Evolutionary conservation across 2,113 vertebrate species (phyloP).

Genomic region (Xiphophorus hellerii): DNA sequence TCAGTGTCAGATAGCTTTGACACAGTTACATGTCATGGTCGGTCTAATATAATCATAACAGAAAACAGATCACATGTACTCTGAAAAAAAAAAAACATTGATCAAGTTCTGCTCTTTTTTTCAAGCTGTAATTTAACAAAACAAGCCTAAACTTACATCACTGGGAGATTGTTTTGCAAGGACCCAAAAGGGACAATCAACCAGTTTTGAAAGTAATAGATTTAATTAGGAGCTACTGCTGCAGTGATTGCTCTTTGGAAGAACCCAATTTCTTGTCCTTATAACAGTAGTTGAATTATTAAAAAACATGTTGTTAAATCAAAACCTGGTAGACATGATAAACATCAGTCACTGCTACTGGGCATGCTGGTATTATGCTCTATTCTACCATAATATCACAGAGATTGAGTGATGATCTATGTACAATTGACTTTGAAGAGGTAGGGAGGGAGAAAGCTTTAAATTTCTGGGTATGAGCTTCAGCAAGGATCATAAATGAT

Average conservation of each 20-base stretch:
- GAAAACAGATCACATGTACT: not conserved
- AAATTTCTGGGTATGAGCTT: not conserved
- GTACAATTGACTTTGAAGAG: not conserved
- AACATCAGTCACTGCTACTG: not conserved
- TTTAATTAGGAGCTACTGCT: not conserved
- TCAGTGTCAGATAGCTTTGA: constrained; percentile 1
- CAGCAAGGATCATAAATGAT: not conserved
- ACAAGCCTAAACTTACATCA: not conserved
- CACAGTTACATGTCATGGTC: not conserved
- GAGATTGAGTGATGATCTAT: no score
- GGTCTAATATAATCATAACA: constrained; percentile 1
- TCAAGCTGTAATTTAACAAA: not conserved
- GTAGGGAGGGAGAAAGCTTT: not conserved
- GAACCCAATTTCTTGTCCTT: not conserved
- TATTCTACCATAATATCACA: not conserved
- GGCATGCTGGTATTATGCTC: not conserved
- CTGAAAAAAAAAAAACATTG: not conserved
- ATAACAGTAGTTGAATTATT: constrained; percentile 2
- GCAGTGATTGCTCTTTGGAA: not conserved
- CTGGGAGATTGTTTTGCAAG: not conserved
- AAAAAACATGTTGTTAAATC: constrained; percentile 3
- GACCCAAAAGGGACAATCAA: not conserved
- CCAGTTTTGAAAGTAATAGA: not conserved
- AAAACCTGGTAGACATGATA: not conserved
- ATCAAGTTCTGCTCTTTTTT: constrained; percentile 3